Evolutionary conservation across 1,140 invertebrate species (phyloP).

Genomic region (Scaptomyza hsui): DNA sequence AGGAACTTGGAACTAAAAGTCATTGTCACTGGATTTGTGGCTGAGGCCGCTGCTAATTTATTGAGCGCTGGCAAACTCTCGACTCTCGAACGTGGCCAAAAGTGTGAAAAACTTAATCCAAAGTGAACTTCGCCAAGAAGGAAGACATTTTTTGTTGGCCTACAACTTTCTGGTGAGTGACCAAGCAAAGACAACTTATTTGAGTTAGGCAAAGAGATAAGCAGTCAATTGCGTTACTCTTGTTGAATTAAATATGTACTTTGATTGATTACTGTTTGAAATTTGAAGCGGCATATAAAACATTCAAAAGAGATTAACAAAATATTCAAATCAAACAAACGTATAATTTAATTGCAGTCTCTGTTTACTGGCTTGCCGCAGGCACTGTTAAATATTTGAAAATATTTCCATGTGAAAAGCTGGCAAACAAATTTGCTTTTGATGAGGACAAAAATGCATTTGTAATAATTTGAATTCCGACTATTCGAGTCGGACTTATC

Average conservation of each 20-base stretch:
- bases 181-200: neutral
- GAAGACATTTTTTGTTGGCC: conserved; percentile 8
- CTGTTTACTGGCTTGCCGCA: neutral
- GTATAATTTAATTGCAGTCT: neutral
- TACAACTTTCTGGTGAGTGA: conserved; percentile 9
- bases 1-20: conserved; percentile 48
- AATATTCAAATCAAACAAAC: too few relatives aligned
- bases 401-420: conserved; percentile 33
- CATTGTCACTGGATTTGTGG: conserved; percentile 58
- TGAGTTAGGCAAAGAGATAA: neutral
- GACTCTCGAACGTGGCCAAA: conserved; percentile 49
- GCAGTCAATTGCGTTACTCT: too few relatives aligned
- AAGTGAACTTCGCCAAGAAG: conserved; percentile 34
- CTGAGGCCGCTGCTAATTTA: conserved; percentile 63
- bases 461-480: conserved; percentile 8
- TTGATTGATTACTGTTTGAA: too few relatives aligned
- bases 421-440: conserved; percentile 47
- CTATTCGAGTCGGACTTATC: conserved; percentile 20
- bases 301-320: too few relatives aligned
- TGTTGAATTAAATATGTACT: too few relatives aligned
- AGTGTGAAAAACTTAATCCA: conserved; percentile 34
- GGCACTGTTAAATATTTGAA: conserved; percentile 65
- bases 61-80: conserved; percentile 52
- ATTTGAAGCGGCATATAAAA: neutral
- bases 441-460: conserved; percentile 32